Conservation (phyloP, 2,888 invertebrate genomes). For the Meganola albula region DNA sequence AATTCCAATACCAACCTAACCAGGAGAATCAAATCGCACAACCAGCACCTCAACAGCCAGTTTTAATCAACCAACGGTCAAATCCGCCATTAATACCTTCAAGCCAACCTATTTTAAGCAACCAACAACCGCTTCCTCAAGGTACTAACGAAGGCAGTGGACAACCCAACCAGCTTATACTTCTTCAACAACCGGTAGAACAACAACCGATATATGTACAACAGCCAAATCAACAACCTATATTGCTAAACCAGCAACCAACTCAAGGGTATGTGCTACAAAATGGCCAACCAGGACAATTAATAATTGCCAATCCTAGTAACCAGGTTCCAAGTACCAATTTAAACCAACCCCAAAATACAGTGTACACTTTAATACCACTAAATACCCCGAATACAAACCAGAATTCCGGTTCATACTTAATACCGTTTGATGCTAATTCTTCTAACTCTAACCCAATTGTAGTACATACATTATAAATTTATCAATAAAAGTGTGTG, state of each 20-base stretch:
- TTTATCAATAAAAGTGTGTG: too few relatives aligned
- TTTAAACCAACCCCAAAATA: constrained; percentile 21
- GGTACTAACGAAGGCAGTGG: constrained; percentile 12
- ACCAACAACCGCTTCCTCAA: not conserved
- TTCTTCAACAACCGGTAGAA: constrained; percentile 20
- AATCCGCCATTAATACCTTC: constrained; percentile 7
- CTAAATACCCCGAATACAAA: constrained; percentile 21
- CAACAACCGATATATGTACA: constrained; percentile 18
- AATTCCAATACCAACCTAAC: constrained; percentile 1
- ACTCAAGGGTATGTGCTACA: constrained; percentile 4
- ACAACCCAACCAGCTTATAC: constrained; percentile 18
- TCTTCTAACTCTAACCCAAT: constrained; percentile 10
- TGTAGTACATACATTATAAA: too few relatives aligned
- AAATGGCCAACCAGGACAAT: constrained; percentile 7
- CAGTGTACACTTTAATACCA: constrained; percentile 36
- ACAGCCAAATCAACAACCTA: constrained; percentile 16
- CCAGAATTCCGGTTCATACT: constrained; percentile 10
- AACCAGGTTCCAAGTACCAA: constrained; percentile 13
- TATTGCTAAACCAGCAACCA: constrained; percentile 4
- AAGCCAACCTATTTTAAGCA: constrained; percentile 10
- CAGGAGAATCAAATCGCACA: constrained; percentile 7
- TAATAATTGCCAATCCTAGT: constrained; percentile 16
- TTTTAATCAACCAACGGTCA: constrained; percentile 3
- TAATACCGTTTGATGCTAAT: constrained; percentile 16
- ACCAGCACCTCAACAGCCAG: constrained; percentile 5